Percentiles rank a stretch among this genome's conserved stretches.
phyloP scores from a whole-genome alignment of 2,797 vertebrate genomes.

The Falco berigora region DNA sequence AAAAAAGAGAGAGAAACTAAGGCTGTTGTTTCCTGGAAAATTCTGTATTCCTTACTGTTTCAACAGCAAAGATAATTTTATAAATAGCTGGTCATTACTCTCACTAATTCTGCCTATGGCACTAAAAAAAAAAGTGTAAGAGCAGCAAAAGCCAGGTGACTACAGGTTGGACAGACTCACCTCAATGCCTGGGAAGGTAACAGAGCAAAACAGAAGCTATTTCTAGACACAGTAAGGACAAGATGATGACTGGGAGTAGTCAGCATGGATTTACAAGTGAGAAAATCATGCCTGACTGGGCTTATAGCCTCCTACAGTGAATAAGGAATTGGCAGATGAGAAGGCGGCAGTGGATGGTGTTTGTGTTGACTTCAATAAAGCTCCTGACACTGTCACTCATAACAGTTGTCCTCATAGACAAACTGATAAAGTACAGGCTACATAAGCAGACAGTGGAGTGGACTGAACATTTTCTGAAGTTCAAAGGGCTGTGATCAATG shows the following conservation, averaged over 20 bases:
- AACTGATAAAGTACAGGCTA: not conserved
- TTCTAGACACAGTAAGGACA: not conserved
- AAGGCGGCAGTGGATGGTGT: not conserved
- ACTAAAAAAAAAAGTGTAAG: not conserved
- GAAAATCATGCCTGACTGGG: not conserved
- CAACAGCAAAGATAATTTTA: not conserved
- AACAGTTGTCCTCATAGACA: not conserved
- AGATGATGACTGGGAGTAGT: not conserved
- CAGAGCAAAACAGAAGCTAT: not conserved
- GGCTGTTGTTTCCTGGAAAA: not conserved
- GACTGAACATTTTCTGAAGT: not conserved
- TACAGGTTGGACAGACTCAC: not conserved
- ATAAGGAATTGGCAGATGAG: not conserved
- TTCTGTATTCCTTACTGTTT: not conserved
- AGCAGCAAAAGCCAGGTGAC: not conserved
- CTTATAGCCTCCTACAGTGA: not conserved
- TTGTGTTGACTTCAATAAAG: not conserved
- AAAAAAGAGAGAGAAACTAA: not conserved
- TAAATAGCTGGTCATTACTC: not conserved
- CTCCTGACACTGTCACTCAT: not conserved
- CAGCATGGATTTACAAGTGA: not conserved
- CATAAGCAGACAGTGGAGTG: not conserved
- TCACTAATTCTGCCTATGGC: not conserved
- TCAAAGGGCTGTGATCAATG: not conserved
- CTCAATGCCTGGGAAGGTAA: not conserved